Evolutionary conservation across 2,888 invertebrate genomes (phyloP), one percentile per base, ranked within the genome.

Genomic region (Thera britannica): DNA sequence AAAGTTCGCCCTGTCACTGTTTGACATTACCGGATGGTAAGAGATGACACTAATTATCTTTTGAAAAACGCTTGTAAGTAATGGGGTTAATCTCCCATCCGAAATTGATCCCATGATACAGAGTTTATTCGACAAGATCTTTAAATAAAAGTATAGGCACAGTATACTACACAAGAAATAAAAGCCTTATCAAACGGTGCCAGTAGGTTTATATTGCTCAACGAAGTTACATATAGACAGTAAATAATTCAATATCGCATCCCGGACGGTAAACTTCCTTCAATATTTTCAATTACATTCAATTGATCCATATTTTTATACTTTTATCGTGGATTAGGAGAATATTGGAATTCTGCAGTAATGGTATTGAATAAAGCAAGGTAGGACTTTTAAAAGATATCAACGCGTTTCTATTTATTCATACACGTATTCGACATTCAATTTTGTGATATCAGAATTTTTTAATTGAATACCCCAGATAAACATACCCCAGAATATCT

Each of bases 211-310:
- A 65, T 63, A 72, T 71, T 56, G 23, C 58, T 9, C 46, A 68
- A 68, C 54, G 61, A 52, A 66, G 58, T 57, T 58, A 66, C 60
- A 63, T 23, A 56, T 46, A 71, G 35, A 35, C 44, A 44, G 54
- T 68, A 68, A 76, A 73, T 74, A 72, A 79, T 75, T 62, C 72
- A 73, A 79, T 77, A 80, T 77, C 73, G 76, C 75, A 78, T 74
- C 62, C 70, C 59, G 68, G 71, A 68, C 65, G 70, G 76, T 77
- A 77, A 73, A 65, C 51, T 67, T 62, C 61, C 51, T 68, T 67
- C 41, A 71, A 23, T 59, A 62, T 72, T 59, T 76, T 71, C 70
- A 65, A 58, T 73, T 73, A 60, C 41, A 36, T 68, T 67, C 70
- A 60, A 72, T 71, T 58, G 61, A 62, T 58, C 49, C 9, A 58